These are phyloP conservation scores for Allacma fusca DNA, from an alignment of 2,888 invertebrate genomes.

Conservation along the genomic window DNA sequence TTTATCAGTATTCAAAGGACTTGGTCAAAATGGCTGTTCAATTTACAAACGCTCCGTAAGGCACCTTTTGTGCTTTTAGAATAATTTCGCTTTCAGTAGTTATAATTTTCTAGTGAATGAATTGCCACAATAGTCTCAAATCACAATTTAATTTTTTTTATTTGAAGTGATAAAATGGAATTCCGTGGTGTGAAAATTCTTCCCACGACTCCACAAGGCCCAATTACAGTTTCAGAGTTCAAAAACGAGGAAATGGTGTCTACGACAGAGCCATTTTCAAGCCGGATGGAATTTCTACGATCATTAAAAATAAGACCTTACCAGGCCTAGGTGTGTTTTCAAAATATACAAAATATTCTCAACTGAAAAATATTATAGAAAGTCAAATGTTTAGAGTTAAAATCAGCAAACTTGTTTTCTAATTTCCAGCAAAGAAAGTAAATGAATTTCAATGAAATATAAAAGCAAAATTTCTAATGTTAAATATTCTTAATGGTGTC, in stretches of 20 bases:
- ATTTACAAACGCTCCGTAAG: conserved; percentile 16
- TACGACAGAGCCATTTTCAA: neutral
- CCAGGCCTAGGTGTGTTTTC: too few species aligned
- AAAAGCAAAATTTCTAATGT: too few species aligned
- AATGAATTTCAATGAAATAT: too few species aligned
- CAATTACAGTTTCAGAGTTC: neutral
- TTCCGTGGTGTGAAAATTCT: conserved; percentile 11
- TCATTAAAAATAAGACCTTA: neutral
- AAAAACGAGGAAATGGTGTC: neutral
- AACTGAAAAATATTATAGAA: too few species aligned
- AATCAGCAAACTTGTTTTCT: too few species aligned
- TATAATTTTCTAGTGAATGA: neutral
- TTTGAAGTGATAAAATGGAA: neutral
- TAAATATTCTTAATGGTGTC: too few species aligned
- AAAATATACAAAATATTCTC: too few species aligned
- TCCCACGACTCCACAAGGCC: neutral
- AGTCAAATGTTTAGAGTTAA: too few species aligned
- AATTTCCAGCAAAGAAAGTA: too few species aligned
- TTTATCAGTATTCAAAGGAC: conserved; percentile 24
- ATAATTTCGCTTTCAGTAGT: neutral
- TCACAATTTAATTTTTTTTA: conserved; percentile 4
- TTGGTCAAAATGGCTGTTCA: conserved; percentile 6
- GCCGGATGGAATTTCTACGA: neutral
- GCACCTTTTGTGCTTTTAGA: neutral
- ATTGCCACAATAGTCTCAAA: neutral